phyloP scores from a whole-genome alignment of 2,888 invertebrate genomes.

The Ophioninae sp. region DNA sequence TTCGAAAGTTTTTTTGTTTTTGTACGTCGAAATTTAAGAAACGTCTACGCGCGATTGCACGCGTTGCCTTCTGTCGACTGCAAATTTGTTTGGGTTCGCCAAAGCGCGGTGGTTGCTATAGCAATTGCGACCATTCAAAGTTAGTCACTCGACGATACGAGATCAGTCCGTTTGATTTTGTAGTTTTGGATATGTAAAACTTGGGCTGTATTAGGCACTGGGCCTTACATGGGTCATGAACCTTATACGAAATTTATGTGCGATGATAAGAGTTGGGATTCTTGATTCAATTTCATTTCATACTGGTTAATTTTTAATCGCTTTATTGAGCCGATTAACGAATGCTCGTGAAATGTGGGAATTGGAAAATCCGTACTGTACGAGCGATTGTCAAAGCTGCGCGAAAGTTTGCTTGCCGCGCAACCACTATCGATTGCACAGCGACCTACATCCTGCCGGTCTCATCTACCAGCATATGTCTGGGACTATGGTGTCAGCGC shows the following conservation, averaged over 20 bases:
- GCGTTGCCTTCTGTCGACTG: no score
- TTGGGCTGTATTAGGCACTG: no score
- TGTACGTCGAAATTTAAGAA: no score
- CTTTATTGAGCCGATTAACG: neutral
- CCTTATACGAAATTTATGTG: neutral
- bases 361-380: neutral
- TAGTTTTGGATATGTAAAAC: no score
- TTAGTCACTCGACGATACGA: no score
- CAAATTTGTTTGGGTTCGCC: no score
- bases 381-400: neutral
- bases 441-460: neutral
- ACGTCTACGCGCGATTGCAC: no score
- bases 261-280: neutral
- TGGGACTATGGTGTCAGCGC: constrained; percentile 51
- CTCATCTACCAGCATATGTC: neutral
- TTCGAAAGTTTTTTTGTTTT: no score
- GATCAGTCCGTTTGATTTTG: no score
- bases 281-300: neutral
- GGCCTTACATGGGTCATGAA: no score
- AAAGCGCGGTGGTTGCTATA: no score
- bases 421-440: neutral
- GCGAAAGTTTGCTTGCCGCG: neutral
- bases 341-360: neutral
- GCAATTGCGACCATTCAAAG: no score
- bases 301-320: neutral